Percentiles rank a stretch among this genome's conserved stretches.
Conservation (phyloP, 2,797 vertebrate genomes). For the Phyllotis vaccarum region DNA sequence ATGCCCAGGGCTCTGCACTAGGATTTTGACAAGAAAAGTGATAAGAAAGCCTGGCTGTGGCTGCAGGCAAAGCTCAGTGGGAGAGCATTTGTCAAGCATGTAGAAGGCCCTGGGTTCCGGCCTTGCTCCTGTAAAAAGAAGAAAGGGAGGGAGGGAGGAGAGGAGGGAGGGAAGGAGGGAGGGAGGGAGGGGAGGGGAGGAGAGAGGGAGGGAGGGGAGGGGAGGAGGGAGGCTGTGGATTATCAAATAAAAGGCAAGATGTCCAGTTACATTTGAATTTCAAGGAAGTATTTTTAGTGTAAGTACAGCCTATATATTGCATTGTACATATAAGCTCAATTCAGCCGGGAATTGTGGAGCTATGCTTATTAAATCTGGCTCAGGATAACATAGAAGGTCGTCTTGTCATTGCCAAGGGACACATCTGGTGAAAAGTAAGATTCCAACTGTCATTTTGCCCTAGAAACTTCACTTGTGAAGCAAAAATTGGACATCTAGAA, state of each 20-base stretch:
- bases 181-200: not conserved
- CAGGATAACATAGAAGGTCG: not conserved
- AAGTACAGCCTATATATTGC: not conserved
- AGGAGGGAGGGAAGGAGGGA: not conserved
- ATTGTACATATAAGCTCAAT: too few relatives aligned
- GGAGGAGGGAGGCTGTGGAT: not conserved
- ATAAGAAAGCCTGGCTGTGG: not conserved
- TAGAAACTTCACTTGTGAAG: not conserved
- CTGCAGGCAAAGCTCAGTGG: not conserved
- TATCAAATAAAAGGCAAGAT: not conserved
- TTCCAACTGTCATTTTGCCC: not conserved
- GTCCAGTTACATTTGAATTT: not conserved
- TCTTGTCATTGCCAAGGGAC: not conserved
- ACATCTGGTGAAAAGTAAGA: not conserved
- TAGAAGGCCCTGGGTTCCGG: not conserved
- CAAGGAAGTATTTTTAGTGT: not conserved
- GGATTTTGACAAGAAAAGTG: not conserved
- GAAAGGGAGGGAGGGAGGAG: not conserved
- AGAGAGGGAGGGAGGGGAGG: not conserved
- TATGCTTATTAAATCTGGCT: not conserved
- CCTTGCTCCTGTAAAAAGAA: not conserved
- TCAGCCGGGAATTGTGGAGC: not conserved
- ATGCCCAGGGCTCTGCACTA: not conserved
- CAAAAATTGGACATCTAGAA: constrained; percentile 3
- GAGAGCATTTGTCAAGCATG: not conserved